A percentile compares a stretch with the other conserved stretches of the same genome.
Conservation (phyloP, 2,888 invertebrate genomes). For the Prosopocoilus inquinatus region DNA sequence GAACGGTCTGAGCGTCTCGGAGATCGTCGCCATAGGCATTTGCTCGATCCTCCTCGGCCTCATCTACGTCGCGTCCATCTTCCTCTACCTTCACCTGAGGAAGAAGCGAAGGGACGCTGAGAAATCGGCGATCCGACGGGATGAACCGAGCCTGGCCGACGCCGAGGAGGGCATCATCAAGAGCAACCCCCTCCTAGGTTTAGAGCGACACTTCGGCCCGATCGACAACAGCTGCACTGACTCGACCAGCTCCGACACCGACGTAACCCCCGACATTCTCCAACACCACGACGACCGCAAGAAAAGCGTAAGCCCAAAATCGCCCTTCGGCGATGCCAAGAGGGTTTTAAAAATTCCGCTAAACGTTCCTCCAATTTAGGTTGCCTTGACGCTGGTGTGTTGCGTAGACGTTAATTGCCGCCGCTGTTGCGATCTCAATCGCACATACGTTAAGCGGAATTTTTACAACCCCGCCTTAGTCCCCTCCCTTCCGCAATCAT, state of each 20-base stretch:
- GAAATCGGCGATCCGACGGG: constrained; percentile 28
- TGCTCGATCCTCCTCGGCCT: constrained; percentile 82
- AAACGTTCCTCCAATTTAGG: no score
- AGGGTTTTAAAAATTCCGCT: no score
- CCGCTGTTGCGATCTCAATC: no score
- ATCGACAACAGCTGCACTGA: constrained; percentile 55
- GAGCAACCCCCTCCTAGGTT: constrained; percentile 69
- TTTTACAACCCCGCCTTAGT: no score
- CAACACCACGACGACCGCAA: constrained; percentile 44
- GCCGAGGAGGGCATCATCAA: constrained; percentile 73
- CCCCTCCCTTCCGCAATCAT: no score
- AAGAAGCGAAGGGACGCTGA: constrained; percentile 55
- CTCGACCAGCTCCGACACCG: constrained; percentile 66
- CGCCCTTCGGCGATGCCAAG: no score
- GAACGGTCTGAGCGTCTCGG: constrained; percentile 67
- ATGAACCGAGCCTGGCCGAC: constrained; percentile 40
- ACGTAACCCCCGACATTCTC: constrained; percentile 54
- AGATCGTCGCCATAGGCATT: constrained; percentile 81
- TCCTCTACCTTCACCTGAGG: constrained; percentile 76
- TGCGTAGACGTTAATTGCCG: no score
- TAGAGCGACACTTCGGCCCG: constrained; percentile 64
- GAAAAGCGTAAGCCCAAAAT: constrained; percentile 44
- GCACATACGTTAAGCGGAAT: no score
- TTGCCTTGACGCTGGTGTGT: no score
- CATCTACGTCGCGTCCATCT: constrained; percentile 83